A percentile compares a stretch with the other conserved stretches of the same genome.
Evolutionary conservation across 2,113 vertebrate genomes (phyloP).

Genomic region (Thamnaconus septentrionalis): DNA sequence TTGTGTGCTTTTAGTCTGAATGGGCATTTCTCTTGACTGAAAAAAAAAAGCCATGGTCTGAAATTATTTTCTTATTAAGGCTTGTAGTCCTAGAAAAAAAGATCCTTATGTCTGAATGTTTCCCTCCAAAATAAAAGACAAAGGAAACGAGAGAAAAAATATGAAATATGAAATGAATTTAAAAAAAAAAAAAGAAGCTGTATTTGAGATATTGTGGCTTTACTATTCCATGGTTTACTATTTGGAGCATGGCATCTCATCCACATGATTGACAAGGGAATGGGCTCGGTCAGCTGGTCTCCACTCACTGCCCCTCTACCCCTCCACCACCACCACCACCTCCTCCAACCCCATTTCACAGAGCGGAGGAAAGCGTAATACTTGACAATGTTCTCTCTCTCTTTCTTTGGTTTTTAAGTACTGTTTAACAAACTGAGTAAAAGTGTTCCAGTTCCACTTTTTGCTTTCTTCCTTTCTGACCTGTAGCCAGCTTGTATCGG

Average conservation of each 20-base stretch:
- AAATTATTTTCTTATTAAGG: constrained; percentile 76
- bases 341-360: constrained; percentile 52
- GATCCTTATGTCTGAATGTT: constrained; percentile 79
- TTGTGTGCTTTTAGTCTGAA: constrained; percentile 91
- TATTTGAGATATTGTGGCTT: constrained; percentile 83
- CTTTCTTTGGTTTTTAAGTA: constrained; percentile 77
- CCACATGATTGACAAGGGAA: constrained; percentile 78
- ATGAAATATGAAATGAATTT: constrained; percentile 64
- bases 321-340: constrained; percentile 43
- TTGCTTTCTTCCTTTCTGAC: constrained; percentile 76
- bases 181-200: constrained; percentile 56
- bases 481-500: constrained; percentile 89
- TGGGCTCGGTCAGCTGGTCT: constrained; percentile 79
- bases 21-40: constrained; percentile 80
- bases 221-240: constrained; percentile 75
- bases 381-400: constrained; percentile 80
- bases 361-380: constrained; percentile 76
- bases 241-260: constrained; percentile 76
- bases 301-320: constrained; percentile 63
- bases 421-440: constrained; percentile 85
- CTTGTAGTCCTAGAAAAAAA: constrained; percentile 69
- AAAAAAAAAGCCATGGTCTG: constrained; percentile 79
- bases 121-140: constrained; percentile 55
- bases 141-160: constrained; percentile 51
- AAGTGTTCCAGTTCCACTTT: constrained; percentile 90